phyloP scores from a whole-genome alignment of 2,797 vertebrate genomes.

The Acanthiza pusilla region DNA sequence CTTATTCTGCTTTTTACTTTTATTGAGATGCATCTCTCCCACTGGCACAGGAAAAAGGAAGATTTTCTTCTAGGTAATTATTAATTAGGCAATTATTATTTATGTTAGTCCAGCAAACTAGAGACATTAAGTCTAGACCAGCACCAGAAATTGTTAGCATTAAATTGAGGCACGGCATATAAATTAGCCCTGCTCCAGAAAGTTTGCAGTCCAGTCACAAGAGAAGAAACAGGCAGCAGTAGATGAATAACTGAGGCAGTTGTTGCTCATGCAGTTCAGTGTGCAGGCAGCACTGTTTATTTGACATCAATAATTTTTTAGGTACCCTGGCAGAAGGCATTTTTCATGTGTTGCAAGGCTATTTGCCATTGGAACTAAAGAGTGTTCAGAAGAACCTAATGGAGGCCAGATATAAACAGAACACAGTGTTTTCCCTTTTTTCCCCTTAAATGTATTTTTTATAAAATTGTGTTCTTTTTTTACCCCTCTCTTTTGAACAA shows the following conservation, averaged over 20 bases:
- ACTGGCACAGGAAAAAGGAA: neutral
- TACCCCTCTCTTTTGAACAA: neutral
- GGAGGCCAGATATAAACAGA: neutral
- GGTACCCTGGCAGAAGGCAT: neutral
- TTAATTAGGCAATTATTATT: neutral
- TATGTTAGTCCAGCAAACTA: neutral
- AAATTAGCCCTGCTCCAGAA: neutral
- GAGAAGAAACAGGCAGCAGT: neutral
- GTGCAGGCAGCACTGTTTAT: neutral
- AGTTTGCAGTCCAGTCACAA: neutral
- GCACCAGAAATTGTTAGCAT: neutral
- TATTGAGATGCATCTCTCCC: neutral
- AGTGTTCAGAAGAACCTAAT: neutral
- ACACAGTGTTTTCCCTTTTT: neutral
- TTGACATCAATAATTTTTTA: neutral
- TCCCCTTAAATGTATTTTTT: neutral
- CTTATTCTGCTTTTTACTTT: neutral
- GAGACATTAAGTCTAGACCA: neutral
- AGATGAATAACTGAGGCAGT: neutral
- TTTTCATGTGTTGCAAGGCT: neutral
- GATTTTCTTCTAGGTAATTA: neutral
- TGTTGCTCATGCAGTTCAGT: neutral
- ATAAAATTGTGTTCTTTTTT: fast-evolving
- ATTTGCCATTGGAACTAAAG: neutral
- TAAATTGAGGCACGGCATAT: neutral